A percentile compares a stretch with the other conserved stretches of the same genome.
phyloP scores from a whole-genome alignment of 2,888 invertebrate genomes.

The Criorhina ranunculi region DNA sequence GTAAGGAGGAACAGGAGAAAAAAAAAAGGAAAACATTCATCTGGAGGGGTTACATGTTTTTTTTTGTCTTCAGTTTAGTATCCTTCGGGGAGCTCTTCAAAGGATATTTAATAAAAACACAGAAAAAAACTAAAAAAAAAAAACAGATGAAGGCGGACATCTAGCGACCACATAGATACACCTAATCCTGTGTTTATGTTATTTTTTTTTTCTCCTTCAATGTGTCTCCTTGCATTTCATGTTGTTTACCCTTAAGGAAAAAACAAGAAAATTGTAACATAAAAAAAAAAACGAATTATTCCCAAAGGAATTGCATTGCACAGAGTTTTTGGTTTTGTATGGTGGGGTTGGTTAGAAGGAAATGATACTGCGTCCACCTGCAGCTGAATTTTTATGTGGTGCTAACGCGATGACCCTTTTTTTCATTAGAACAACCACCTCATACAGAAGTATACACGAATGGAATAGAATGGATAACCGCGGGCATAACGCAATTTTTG shows the following conservation, averaged over 20 bases:
- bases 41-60: constrained; percentile 37
- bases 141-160: constrained; percentile 63
- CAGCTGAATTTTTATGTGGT: constrained; percentile 74
- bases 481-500: constrained; percentile 59
- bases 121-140: constrained; percentile 12
- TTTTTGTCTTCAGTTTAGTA: constrained; percentile 55
- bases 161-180: constrained; percentile 57
- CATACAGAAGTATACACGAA: constrained; percentile 4
- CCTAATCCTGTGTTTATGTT: constrained; percentile 64
- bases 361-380: constrained; percentile 68
- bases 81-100: constrained; percentile 72
- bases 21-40: constrained; percentile 55
- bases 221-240: constrained; percentile 64
- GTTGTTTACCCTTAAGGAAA: constrained; percentile 53
- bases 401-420: constrained; percentile 75
- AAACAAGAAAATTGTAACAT: constrained; percentile 55
- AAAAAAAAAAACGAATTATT: constrained; percentile 56
- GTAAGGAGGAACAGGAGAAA: constrained; percentile 24
- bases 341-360: constrained; percentile 10
- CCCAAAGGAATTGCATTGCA: constrained; percentile 65
- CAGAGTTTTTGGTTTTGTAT: constrained; percentile 19
- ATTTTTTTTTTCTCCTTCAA: constrained; percentile 27
- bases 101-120: constrained; percentile 70
- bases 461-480: constrained; percentile 66
- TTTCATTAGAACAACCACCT: constrained; percentile 25